These are phyloP conservation scores for Verasper variegatus DNA, from an alignment of 2,113 vertebrate genomes.

Conservation along the genomic window DNA sequence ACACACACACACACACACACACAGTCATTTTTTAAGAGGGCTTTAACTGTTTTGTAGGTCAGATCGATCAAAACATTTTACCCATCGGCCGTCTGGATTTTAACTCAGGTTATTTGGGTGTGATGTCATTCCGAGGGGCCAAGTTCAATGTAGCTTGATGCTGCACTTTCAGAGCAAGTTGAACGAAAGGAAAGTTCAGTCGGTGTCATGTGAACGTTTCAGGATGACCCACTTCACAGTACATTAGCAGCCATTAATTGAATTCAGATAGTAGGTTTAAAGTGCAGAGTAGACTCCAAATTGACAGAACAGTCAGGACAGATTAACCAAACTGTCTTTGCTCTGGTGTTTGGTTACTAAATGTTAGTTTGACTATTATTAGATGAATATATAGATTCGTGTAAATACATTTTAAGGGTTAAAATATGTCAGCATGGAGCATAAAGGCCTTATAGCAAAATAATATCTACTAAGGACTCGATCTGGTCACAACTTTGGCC, in stretches of 20 bases:
- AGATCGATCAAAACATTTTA: slow-evolving; percentile 42
- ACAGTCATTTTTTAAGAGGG: slow-evolving; percentile 14
- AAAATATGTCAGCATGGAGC: neutral
- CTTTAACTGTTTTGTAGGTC: slow-evolving; percentile 41
- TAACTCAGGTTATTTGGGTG: no score
- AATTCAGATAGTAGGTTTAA: slow-evolving; percentile 72
- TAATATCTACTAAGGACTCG: no score
- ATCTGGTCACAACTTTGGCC: neutral
- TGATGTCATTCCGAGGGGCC: no score
- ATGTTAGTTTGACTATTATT: neutral
- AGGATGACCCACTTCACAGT: slow-evolving; percentile 30
- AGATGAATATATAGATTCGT: neutral
- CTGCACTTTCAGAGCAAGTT: no score
- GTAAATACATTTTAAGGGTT: neutral
- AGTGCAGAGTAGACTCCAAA: slow-evolving; percentile 44
- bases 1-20: no score
- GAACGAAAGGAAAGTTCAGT: neutral
- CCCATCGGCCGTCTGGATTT: no score
- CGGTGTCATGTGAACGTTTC: slow-evolving; percentile 25
- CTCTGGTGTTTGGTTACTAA: neutral
- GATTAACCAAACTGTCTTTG: slow-evolving; percentile 29
- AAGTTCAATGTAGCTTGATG: no score
- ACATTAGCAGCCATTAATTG: slow-evolving; percentile 80
- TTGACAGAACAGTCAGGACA: slow-evolving; percentile 50
- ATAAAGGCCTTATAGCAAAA: no score